Percentiles rank a stretch among this genome's conserved stretches.
phyloP scores from a whole-genome alignment of 2,888 invertebrate genomes.

The Scotopteryx bipunctaria region DNA sequence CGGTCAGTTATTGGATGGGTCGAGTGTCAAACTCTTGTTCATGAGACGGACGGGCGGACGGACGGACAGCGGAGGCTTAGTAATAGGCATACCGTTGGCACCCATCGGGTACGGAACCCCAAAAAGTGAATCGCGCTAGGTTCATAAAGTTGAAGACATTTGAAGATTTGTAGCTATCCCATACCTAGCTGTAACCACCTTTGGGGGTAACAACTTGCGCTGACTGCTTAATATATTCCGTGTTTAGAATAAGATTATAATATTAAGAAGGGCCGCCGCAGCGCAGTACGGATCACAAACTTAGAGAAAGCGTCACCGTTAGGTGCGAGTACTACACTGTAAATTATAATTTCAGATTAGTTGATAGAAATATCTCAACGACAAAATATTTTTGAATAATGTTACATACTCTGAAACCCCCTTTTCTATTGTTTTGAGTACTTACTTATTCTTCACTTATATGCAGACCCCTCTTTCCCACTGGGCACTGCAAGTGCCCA shows the following conservation, averaged over 20 bases:
- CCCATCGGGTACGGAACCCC: too few species aligned
- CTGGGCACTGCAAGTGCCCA: too few species aligned
- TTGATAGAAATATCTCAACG: slow-evolving; percentile 25
- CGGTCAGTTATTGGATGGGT: too few species aligned
- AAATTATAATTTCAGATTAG: slow-evolving; percentile 75
- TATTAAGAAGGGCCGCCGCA: slow-evolving; percentile 67
- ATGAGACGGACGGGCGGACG: too few species aligned
- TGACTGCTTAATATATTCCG: slow-evolving; percentile 73
- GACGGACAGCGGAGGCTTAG: too few species aligned
- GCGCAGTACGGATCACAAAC: slow-evolving; percentile 50
- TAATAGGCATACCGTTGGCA: too few species aligned
- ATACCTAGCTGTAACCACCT: slow-evolving; percentile 17
- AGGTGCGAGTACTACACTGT: slow-evolving; percentile 47
- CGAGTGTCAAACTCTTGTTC: too few species aligned
- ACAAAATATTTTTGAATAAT: slow-evolving; percentile 19
- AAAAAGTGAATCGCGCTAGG: too few species aligned
- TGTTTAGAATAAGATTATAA: slow-evolving; percentile 81
- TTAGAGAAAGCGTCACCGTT: slow-evolving; percentile 52
- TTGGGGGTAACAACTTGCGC: slow-evolving; percentile 47
- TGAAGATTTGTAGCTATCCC: slow-evolving; percentile 22
- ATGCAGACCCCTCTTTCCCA: too few species aligned
- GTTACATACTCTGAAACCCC: too few species aligned
- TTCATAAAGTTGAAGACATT: slow-evolving; percentile 17
- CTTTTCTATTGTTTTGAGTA: too few species aligned
- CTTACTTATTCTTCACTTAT: too few species aligned